Evolutionary conservation across 2,797 vertebrate genomes (phyloP), one percentile per base, ranked within the genome.

Genomic region (Clangula hyemalis): DNA sequence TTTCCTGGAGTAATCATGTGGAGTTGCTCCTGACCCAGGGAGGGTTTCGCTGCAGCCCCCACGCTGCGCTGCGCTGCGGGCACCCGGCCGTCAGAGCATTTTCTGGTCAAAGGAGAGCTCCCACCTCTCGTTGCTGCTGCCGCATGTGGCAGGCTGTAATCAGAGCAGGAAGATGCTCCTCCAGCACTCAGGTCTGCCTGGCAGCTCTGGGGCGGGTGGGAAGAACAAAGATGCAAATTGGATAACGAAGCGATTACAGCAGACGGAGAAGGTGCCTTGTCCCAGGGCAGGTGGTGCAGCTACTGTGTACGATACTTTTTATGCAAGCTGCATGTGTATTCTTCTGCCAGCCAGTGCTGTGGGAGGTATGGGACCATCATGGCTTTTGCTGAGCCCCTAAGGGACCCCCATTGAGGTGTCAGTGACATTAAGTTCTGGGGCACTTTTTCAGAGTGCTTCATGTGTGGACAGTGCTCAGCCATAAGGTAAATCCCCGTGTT

Each of bases 1-100:
- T 85, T 93, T 93, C 69, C 78, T 84, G 34, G 83, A 78, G 94
- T 64, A 41, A 71, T 69, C 24, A 47, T 38, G 91, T 91, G 70
- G 85, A 13, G 6, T 70, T 5, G 5, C 36, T 49, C 79, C 39
- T 58, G 49, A 58, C 82, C 75, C 4, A 0, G 20, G 85, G 86
- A 96, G 32, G 41, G n/a, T 69, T 93, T 93, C 70, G 45, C 79
- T 69, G 73, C 77, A 70, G 64, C 43, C 85, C 76, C 66, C 88
- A 36, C 15, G 61, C 68, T 38, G 80, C 36, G 79, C 27, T 11
- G 10, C 10, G 8, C 71, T 47, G 79, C 2, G 1, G 80, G 90
- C 30, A 87, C 65, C 1, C 73, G 89, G 76, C 72, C 91, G 74
- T 10, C 7, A 3, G 56, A 34, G 22, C 30, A 25, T 62, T 90